Evolutionary conservation across 1,140 invertebrate genomes (phyloP).

Genomic region (Pseudomyrmex gracilis): DNA sequence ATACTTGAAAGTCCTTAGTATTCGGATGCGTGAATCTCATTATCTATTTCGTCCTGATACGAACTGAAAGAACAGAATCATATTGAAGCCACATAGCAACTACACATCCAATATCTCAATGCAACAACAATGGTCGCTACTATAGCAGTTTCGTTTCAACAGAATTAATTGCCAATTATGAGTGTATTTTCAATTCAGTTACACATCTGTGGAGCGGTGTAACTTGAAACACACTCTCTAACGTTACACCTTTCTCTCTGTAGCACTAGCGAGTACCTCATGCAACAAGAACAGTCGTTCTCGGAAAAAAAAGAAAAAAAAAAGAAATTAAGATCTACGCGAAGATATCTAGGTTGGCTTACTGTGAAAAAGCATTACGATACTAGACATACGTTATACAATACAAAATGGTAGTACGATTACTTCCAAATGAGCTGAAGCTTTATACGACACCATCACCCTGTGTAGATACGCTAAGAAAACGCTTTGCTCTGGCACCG

Average conservation of each 20-base stretch:
- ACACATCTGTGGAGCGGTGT: not conserved
- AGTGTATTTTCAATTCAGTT: not conserved
- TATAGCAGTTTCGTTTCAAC: constrained; percentile 4
- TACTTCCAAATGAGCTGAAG: constrained; percentile 71
- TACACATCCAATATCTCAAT: constrained; percentile 69
- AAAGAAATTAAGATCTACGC: constrained; percentile 49
- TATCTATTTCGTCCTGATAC: not conserved
- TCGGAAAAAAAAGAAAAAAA: constrained; percentile 41
- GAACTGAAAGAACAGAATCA: constrained; percentile 64
- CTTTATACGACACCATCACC: constrained; percentile 70
- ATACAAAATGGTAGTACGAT: constrained; percentile 67
- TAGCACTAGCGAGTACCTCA: constrained; percentile 52
- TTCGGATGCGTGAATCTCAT: constrained; percentile 18
- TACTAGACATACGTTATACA: constrained; percentile 72
- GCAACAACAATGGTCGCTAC: constrained; percentile 66
- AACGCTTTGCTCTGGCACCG: constrained; percentile 34
- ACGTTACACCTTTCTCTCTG: constrained; percentile 15
- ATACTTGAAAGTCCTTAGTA: not conserved
- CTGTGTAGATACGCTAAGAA: constrained; percentile 55
- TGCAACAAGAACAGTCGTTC: constrained; percentile 60
- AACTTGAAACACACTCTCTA: constrained; percentile 26
- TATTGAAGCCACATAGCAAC: constrained; percentile 69
- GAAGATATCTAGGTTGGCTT: constrained; percentile 68
- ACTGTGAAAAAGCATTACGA: constrained; percentile 81
- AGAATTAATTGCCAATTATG: not conserved